phyloP scores from a whole-genome alignment of 2,113 vertebrate genomes.

The Grallaria varia region DNA sequence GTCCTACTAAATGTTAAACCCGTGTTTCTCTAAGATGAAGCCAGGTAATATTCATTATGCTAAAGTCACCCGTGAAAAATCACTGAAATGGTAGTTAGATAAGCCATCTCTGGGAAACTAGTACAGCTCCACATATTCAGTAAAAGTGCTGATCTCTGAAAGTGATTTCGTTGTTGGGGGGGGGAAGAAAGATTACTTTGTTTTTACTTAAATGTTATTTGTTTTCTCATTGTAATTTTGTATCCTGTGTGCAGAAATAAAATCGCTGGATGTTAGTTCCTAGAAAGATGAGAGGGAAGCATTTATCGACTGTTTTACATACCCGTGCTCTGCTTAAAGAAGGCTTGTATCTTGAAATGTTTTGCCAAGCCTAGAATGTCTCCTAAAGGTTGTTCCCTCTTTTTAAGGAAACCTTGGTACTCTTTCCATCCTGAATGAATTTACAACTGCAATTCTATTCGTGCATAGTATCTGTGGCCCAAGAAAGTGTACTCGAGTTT shows the following conservation, averaged over 20 bases:
- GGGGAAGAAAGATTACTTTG: neutral
- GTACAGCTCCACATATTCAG: neutral
- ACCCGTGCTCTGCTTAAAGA: neutral
- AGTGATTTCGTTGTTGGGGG: neutral
- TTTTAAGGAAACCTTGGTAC: neutral
- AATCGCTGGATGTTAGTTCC: constrained; percentile 9
- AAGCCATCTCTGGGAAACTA: neutral
- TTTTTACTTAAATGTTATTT: constrained; percentile 7
- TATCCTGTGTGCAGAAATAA: neutral
- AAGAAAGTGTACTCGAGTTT: neutral
- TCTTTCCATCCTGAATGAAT: neutral
- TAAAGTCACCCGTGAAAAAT: constrained; percentile 24
- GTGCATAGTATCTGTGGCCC: neutral
- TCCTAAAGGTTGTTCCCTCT: neutral
- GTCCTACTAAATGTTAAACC: neutral
- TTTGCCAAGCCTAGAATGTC: neutral
- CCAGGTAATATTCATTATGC: neutral
- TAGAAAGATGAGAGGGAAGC: neutral
- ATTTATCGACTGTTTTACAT: neutral
- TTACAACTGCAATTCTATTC: neutral
- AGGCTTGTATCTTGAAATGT: neutral
- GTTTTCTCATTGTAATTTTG: neutral
- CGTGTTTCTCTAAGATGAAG: neutral
- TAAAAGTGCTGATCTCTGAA: neutral
- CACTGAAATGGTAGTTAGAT: constrained; percentile 3